Base-by-base conservation (phyloP, 2,113 vertebrate species). In the Sylvia atricapilla region DNA sequence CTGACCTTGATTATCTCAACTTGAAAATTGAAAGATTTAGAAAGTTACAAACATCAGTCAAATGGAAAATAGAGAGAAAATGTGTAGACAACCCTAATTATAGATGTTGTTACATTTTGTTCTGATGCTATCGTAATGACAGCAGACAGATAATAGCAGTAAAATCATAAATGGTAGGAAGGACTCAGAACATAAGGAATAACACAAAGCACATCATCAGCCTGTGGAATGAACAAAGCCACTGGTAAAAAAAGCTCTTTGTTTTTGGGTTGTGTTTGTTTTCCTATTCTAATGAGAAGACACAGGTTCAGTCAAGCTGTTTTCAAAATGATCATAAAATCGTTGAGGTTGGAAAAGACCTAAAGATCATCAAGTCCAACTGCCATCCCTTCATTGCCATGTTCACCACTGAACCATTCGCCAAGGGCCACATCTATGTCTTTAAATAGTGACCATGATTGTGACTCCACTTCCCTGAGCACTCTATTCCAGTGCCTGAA, bases 101-200 rank as follows among this genome's bases (percentile, higher is more conserved):
- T 10, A 94, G 64, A 74, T 35, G 25, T 75, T 53, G 69, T 56
- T 67, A 78, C 56, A 68, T 81, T 93, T 76, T 77, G 64, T 72
- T 87, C 79, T 90, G 92, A 90, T 78, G 64, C 90, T 60, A 84
- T 59, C 28, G 0, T 72, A 76, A 90, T 62, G 76, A 52, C 80
- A 94, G 87, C 87, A 94, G 92, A 93, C 68, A 94, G 86, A 96
- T 89, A 96, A 96, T 84, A 94, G 86, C 92, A 96, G 83, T 72
- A 92, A 94, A 96, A 96, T 90, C 83, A 92, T 82, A 88, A 96
- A 90, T 58, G n/a, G 69, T 53, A 56, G 49, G 73, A 93, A 90
- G 80, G 76, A 72, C 44, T 94, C 75, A 3, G 79, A 90, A 89
- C 64, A 70, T 60, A 93, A 94, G 53, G 79, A 94, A 64, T 80